These are phyloP conservation scores for Stegostoma tigrinum DNA, from an alignment of 2,113 vertebrate species.

Conservation along the genomic window DNA sequence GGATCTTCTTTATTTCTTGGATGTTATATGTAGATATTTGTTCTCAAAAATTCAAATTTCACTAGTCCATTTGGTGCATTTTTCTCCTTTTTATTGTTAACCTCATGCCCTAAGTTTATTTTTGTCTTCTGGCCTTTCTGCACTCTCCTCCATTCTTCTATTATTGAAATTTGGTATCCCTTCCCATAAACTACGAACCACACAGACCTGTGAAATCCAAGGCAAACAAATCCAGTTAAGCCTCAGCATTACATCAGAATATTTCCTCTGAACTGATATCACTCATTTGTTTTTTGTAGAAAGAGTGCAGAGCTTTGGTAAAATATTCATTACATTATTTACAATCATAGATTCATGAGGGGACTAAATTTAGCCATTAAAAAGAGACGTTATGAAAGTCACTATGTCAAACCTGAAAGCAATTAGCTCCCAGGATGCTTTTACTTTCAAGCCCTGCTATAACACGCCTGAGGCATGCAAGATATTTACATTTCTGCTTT, in stretches of 20 bases:
- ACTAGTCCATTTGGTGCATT: neutral
- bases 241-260: neutral
- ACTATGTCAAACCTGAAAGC: slow-evolving; percentile 20
- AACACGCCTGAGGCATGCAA: neutral
- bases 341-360: neutral
- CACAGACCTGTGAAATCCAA: neutral
- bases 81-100: neutral
- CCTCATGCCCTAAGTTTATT: neutral
- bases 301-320: no score
- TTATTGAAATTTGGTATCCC: neutral
- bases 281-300: neutral
- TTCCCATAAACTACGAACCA: neutral
- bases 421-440: slow-evolving; percentile 6
- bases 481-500: neutral
- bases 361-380: neutral
- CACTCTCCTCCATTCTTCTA: neutral
- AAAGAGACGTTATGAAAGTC: neutral
- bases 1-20: no score
- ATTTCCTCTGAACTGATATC: neutral
- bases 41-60: no score
- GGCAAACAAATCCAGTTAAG: neutral
- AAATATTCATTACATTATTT: neutral
- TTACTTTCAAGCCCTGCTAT: neutral
- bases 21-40: no score
- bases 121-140: neutral